These are phyloP conservation scores for Sceliomorpha sp. DNA, from an alignment of 2,888 invertebrate species.

Conservation along the genomic window DNA sequence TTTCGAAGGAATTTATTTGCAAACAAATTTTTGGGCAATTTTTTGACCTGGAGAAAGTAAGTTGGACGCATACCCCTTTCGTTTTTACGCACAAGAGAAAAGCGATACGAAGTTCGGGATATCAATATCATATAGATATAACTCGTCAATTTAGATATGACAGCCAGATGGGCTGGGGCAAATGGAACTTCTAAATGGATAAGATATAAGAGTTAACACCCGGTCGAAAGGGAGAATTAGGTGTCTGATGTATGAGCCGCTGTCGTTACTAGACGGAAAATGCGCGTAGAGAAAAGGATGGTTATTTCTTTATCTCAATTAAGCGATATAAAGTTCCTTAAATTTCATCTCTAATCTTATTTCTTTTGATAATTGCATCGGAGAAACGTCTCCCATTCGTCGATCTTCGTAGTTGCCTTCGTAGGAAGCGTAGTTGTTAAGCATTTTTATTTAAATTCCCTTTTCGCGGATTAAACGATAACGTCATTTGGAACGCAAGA, in stretches of 20 bases:
- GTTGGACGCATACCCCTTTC: slow-evolving; percentile 38
- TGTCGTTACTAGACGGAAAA: slow-evolving; percentile 37
- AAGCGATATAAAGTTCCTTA: too few species aligned
- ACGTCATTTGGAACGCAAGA: slow-evolving; percentile 42
- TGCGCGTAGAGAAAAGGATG: slow-evolving; percentile 10
- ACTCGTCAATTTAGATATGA: slow-evolving; percentile 69
- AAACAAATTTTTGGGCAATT: slow-evolving; percentile 20
- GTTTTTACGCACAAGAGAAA: slow-evolving; percentile 25
- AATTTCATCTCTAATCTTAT: too few species aligned
- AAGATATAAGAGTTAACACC: slow-evolving; percentile 70
- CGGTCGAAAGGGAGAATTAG: slow-evolving; percentile 63
- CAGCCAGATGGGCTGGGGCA: slow-evolving; percentile 59
- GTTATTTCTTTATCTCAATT: neutral
- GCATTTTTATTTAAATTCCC: slow-evolving; percentile 9
- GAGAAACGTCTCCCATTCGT: too few species aligned
- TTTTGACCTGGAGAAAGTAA: slow-evolving; percentile 27
- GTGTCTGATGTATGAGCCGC: slow-evolving; percentile 69
- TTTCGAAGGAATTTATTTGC: slow-evolving; percentile 49
- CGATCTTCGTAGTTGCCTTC: too few species aligned
- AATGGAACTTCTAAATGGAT: slow-evolving; percentile 75
- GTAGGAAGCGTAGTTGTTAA: too few species aligned
- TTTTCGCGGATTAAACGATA: slow-evolving; percentile 27
- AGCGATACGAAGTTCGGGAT: slow-evolving; percentile 20
- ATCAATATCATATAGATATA: slow-evolving; percentile 62
- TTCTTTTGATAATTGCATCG: too few species aligned